A percentile compares a stretch with the other conserved stretches of the same genome.
These are phyloP conservation scores for Romanogobio albipinnatus DNA, from an alignment of 2,113 vertebrate species.

Conservation along the genomic window DNA sequence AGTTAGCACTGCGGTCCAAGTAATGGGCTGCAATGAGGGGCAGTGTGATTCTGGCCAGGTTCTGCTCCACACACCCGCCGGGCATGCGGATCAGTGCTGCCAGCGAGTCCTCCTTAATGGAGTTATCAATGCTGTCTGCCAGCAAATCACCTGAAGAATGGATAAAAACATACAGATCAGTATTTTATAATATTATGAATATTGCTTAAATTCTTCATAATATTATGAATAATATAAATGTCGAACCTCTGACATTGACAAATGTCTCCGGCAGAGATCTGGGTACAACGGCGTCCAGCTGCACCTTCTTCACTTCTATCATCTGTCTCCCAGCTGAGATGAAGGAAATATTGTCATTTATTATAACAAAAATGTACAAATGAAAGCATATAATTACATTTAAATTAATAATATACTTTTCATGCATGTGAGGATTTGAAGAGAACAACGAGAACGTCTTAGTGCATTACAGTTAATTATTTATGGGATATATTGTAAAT, in stretches of 20 bases:
- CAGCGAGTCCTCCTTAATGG: slow-evolving; percentile 75
- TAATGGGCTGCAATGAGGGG: slow-evolving; percentile 86
- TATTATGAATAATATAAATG: neutral
- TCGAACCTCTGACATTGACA: slow-evolving; percentile 73
- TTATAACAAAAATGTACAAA: neutral
- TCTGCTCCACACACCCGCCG: slow-evolving; percentile 89
- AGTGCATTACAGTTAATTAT: no score
- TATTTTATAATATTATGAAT: neutral
- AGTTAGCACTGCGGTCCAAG: slow-evolving; percentile 79
- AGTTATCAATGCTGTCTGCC: slow-evolving; percentile 79
- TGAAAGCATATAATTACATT: neutral
- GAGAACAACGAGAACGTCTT: no score
- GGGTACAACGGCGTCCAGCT: slow-evolving; percentile 71
- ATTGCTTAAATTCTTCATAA: neutral
- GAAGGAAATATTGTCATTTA: neutral
- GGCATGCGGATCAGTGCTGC: slow-evolving; percentile 83
- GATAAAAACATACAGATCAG: neutral
- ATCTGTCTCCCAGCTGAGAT: slow-evolving; percentile 65
- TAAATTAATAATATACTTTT: no score
- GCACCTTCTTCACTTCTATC: slow-evolving; percentile 51
- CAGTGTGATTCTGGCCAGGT: slow-evolving; percentile 84
- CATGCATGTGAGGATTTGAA: no score
- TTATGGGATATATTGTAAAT: no score
- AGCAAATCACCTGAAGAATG: slow-evolving; percentile 67
- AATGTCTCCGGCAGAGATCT: slow-evolving; percentile 71